Conservation (phyloP, 1,140 invertebrate genomes). For the Campodea augens region DNA sequence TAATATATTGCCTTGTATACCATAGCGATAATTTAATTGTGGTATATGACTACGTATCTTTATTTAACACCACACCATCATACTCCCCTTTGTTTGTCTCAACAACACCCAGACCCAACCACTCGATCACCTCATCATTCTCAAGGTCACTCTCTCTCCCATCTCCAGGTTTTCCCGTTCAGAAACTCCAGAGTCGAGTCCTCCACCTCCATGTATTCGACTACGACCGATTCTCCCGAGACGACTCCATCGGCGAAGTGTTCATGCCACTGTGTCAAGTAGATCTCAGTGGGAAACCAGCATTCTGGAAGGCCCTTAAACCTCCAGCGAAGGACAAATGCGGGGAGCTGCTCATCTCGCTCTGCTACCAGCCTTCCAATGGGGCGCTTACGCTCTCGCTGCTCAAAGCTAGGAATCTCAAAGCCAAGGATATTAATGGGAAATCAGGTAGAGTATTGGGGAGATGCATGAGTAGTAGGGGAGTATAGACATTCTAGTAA, state of each 20-base stretch:
- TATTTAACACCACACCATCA: too few species aligned
- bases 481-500: too few species aligned
- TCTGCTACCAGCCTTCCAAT: slow-evolving; percentile 83
- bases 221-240: slow-evolving; percentile 83
- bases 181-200: slow-evolving; percentile 77
- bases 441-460: too few species aligned
- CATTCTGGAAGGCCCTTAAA: slow-evolving; percentile 81
- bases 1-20: too few species aligned
- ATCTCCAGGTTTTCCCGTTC: slow-evolving; percentile 67
- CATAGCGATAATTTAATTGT: too few species aligned
- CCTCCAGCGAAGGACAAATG: slow-evolving; percentile 81
- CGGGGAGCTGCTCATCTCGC: slow-evolving; percentile 70
- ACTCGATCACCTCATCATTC: too few species aligned
- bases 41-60: too few species aligned
- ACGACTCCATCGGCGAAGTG: slow-evolving; percentile 91
- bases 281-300: slow-evolving; percentile 73
- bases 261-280: slow-evolving; percentile 83
- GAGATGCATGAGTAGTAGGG: too few species aligned
- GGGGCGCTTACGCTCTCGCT: slow-evolving; percentile 69
- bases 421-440: slow-evolving; percentile 85
- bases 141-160: too few species aligned
- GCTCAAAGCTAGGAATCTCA: slow-evolving; percentile 76
- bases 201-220: slow-evolving; percentile 88
- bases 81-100: too few species aligned
- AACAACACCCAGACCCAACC: too few species aligned